Conservation (phyloP, 2,113 vertebrate species). For the Blennius ocellaris region DNA sequence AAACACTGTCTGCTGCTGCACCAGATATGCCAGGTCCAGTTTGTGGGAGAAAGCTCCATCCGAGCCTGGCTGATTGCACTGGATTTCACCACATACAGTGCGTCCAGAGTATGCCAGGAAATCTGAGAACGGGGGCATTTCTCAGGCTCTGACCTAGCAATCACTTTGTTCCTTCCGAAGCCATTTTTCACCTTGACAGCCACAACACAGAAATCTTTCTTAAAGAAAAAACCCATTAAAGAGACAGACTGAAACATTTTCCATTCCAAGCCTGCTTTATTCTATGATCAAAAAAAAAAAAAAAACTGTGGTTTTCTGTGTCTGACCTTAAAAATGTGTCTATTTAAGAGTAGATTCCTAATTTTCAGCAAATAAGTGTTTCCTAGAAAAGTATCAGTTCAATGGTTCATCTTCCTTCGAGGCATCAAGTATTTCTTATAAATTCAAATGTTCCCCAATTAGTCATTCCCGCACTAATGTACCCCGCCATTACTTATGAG, state of each 20-base stretch:
- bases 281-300: conserved; percentile 16
- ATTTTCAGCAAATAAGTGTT: neutral
- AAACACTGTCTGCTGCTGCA: conserved; percentile 58
- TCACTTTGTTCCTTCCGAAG: conserved; percentile 54
- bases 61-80: conserved; percentile 34
- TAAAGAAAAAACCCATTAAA: conserved; percentile 29
- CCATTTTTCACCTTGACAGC: conserved; percentile 60
- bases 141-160: conserved; percentile 53
- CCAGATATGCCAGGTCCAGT: conserved; percentile 71
- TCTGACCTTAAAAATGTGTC: neutral
- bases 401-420: neutral
- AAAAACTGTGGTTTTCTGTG: conserved; percentile 8
- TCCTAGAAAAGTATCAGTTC: neutral
- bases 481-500: conserved; percentile 7
- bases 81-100: conserved; percentile 8
- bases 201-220: conserved; percentile 35
- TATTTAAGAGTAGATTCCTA: conserved; percentile 6
- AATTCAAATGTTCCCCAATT: conserved; percentile 27
- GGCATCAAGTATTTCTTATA: conserved; percentile 14
- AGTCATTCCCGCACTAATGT: conserved; percentile 17
- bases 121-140: conserved; percentile 39
- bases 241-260: conserved; percentile 18
- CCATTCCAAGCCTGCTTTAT: conserved; percentile 17
- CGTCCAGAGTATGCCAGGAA: conserved; percentile 32
- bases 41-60: conserved; percentile 53